Evolutionary conservation across 2,888 invertebrate species (phyloP).

Genomic region (Aquatica leii): DNA sequence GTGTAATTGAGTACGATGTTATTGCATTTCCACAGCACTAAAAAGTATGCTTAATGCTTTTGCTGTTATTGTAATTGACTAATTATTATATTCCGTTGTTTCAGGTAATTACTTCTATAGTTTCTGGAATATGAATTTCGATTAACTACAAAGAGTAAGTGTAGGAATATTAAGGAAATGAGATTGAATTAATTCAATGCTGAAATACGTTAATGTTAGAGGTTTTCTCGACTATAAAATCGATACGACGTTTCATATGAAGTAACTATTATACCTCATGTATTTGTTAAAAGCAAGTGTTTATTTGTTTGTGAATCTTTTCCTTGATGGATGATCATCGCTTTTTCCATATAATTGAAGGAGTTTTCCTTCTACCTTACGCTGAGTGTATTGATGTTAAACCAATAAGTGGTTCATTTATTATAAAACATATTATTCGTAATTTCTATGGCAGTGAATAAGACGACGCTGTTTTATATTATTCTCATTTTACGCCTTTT

Average conservation of each 20-base stretch:
- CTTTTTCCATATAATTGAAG: slow-evolving; percentile 26
- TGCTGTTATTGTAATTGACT: background rate
- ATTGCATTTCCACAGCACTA: background rate
- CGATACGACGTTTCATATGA: too few species aligned
- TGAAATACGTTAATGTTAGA: too few species aligned
- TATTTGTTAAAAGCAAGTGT: slow-evolving; percentile 42
- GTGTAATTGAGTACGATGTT: slow-evolving; percentile 10
- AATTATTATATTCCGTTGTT: slow-evolving; percentile 7
- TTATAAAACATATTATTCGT: slow-evolving; percentile 36
- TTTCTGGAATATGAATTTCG: too few species aligned
- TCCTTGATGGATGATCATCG: slow-evolving; percentile 42
- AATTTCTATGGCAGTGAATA: slow-evolving; percentile 37
- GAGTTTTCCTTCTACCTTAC: slow-evolving; percentile 20
- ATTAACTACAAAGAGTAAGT: too few species aligned
- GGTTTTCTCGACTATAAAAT: too few species aligned
- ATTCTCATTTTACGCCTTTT: background rate
- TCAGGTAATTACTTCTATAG: slow-evolving; percentile 1
- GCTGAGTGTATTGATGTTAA: too few species aligned
- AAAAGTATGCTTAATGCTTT: slow-evolving; percentile 4
- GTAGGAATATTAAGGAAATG: too few species aligned
- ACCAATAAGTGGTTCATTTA: too few species aligned
- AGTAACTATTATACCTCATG: background rate
- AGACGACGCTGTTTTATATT: background rate
- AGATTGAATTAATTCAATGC: too few species aligned
- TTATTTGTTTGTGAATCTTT: slow-evolving; percentile 35